Evolutionary conservation across 2,888 invertebrate genomes (phyloP).

Genomic region (Dicyrtoma fusca): DNA sequence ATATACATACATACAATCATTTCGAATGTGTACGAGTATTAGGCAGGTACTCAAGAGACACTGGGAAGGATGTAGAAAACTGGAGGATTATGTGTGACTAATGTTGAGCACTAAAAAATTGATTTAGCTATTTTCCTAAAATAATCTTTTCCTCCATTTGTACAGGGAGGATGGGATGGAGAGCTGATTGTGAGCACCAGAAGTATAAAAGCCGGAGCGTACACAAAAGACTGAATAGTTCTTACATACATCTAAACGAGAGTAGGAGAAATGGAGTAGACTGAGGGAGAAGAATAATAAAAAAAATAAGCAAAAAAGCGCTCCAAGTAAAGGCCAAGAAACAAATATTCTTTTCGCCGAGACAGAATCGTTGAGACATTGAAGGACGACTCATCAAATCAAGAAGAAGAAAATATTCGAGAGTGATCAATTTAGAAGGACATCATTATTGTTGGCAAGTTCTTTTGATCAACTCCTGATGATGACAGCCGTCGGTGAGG

Average conservation of each 20-base stretch:
- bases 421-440: constrained; percentile 33
- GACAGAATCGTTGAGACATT: background rate
- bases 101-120: too few species aligned
- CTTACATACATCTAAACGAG: background rate
- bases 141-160: too few species aligned
- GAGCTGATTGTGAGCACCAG: too few species aligned
- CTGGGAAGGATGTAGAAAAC: too few species aligned
- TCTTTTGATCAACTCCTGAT: constrained; percentile 40
- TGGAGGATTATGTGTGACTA: too few species aligned
- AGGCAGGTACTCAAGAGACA: too few species aligned
- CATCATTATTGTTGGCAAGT: constrained; percentile 32
- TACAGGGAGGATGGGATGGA: too few species aligned
- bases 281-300: background rate
- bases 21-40: too few species aligned
- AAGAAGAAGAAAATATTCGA: constrained; percentile 21
- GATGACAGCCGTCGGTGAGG: constrained; percentile 28
- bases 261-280: background rate
- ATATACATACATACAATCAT: too few species aligned
- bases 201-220: too few species aligned
- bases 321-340: constrained; percentile 11
- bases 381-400: constrained; percentile 19
- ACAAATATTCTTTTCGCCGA: constrained; percentile 2
- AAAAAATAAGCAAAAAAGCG: background rate
- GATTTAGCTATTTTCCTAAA: too few species aligned
- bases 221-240: too few species aligned